phyloP scores from a whole-genome alignment of 2,113 vertebrate species.

The Toxotes chatareus region DNA sequence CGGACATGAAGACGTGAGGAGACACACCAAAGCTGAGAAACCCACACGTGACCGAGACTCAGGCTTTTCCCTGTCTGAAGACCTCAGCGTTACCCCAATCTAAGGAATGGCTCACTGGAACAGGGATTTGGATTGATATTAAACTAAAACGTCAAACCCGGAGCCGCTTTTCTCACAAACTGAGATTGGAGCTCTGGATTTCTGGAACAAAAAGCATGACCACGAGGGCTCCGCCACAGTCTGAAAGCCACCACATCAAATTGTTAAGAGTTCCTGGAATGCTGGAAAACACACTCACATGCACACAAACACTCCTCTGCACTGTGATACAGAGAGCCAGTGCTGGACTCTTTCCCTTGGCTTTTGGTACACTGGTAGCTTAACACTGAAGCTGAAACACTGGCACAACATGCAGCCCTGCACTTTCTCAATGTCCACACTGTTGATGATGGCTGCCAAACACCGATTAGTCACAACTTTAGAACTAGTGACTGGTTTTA shows the following conservation, averaged over 20 bases:
- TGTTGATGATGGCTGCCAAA: conserved; percentile 1
- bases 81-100: conserved; percentile 89
- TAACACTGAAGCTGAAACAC: conserved; percentile 59
- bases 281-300: conserved; percentile 60
- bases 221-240: background rate
- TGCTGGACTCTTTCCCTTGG: conserved; percentile 28
- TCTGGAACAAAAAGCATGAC: conserved; percentile 26
- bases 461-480: no score
- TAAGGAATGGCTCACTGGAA: conserved; percentile 59
- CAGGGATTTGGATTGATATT: background rate
- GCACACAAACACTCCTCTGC: conserved; percentile 31
- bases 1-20: conserved; percentile 83
- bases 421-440: conserved; percentile 5
- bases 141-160: background rate
- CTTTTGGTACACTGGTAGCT: conserved; percentile 47
- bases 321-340: conserved; percentile 50
- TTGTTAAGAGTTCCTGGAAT: conserved; percentile 48
- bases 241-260: conserved; percentile 14
- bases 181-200: conserved; percentile 26
- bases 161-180: background rate
- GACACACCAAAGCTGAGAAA: conserved; percentile 86
- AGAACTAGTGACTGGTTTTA: no score
- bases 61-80: conserved; percentile 88
- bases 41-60: conserved; percentile 88
- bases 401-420: conserved; percentile 15